Base-by-base conservation (phyloP, 2,888 invertebrate genomes). In the Hirtodrosophila trivittata region DNA sequence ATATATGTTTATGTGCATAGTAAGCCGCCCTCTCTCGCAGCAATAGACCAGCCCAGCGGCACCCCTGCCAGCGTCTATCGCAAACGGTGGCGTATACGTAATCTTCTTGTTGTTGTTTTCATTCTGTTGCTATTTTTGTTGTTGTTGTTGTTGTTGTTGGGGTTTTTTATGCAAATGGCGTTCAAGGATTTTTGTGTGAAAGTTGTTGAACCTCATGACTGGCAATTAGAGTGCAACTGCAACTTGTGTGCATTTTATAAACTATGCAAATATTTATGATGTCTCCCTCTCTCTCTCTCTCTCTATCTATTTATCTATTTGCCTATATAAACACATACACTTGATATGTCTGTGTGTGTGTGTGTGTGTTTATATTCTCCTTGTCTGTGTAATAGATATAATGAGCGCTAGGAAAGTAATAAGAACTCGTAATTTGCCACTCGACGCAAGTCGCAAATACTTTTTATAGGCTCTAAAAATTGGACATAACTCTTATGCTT, bases 141-240 rank as follows among this genome's bases (percentile, higher is more conserved):
- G 42, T 21, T 66, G 45, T 38, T 59, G 56, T 43, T 69, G 56
- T 66, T 66, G 32, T 21, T 57, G 41, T 41, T 54, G 52, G 56
- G 51, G 54, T 35, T 45, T 77, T 82, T 72, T 64, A 70, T 88
- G 88, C 86, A 87, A 88, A 88, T 88, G 88, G 83, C 86, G 88
- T 88, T 88, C 88, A 88, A 88, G 88, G 88, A 88, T 88, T 88
- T 86, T 80, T 77, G 78, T 81, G 86, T 82, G 86, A 88, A 87
- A 87, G 88, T 88, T 88, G 88, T 88, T 88, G 88, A 88, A 88
- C 88, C 87, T 86, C 70, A 75, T 72, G 82, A 74, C 81, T 84
- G 71, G 66, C 82, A 84, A 77, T 84, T 80, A 80, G 83, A 83
- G 77, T 82, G 62, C 67, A 68, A 65, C 77, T 73, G 70, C 73